Evolutionary conservation across 2,797 vertebrate genomes (phyloP).

Genomic region (Carapus acus): DNA sequence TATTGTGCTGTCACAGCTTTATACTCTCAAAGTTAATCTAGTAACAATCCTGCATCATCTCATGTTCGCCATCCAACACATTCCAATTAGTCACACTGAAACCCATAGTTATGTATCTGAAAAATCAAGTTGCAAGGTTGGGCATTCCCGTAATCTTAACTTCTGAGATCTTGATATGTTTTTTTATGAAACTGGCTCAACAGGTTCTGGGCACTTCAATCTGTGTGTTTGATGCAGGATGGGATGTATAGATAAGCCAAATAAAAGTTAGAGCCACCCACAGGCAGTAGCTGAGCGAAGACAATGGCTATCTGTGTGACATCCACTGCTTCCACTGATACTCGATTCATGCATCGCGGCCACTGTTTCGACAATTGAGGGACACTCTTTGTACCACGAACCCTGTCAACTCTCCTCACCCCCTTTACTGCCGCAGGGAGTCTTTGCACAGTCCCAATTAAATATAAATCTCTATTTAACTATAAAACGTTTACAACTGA

Average conservation of each 20-base stretch:
- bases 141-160: background rate
- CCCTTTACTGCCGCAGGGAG: too few species aligned
- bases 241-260: constrained; percentile 35
- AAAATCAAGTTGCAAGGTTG: constrained; percentile 7
- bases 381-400: constrained; percentile 64
- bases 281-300: constrained; percentile 44
- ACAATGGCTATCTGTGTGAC: constrained; percentile 67
- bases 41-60: constrained; percentile 30
- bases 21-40: too few species aligned
- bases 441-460: too few species aligned
- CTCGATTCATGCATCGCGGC: constrained; percentile 64
- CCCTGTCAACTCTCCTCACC: constrained; percentile 57
- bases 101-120: constrained; percentile 5
- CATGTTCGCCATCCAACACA: constrained; percentile 8
- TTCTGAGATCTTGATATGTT: background rate
- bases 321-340: constrained; percentile 55
- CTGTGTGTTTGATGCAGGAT: constrained; percentile 16
- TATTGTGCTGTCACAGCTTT: constrained; percentile 46
- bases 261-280: constrained; percentile 43
- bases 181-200: constrained; percentile 13
- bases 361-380: constrained; percentile 57
- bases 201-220: constrained; percentile 6
- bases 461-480: too few species aligned
- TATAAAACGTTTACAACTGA: too few species aligned
- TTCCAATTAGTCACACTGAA: constrained; percentile 16